Base-by-base conservation (phyloP, 2,113 vertebrate species). In the Myrmophylax atrothorax region DNA sequence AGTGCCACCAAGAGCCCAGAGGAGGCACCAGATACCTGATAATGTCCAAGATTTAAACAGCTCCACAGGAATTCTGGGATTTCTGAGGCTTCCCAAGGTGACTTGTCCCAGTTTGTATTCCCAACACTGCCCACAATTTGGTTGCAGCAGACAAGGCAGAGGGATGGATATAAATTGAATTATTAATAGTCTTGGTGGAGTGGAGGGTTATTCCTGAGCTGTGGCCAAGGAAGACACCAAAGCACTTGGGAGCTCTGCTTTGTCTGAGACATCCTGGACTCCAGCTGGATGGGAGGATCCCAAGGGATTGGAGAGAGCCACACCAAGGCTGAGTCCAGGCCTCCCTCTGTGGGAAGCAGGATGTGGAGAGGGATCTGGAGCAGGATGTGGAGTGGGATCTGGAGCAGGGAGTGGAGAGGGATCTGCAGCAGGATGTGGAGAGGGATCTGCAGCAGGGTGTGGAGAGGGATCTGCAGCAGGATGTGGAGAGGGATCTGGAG, bases 1-100 rank as follows among this genome's bases (percentile, higher is more conserved):
- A 66, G 35, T 33, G 20, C 18, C 58, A 5, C 20, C 12, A 9
- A 49, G 79, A 12, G 4, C 29, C 58, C 16, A 0, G 0, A 20
- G 1, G 46, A 87, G 23, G n/a, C 5, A 9, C 26, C 18, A 3
- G 1, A 1, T 19, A 35, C 12, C 25, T 38, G 37, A 18, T 4
- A 46, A 38, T 0, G 1, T 29, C 50, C 2, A 3, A 28, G 47
- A 49, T 40, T 50, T 47, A 15, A n/a, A 49, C 17, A 67, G 24
- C 15, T 50, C 19, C 2, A 0, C 5, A 5, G 2, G 44, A 47
- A 76, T 72, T 68, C 23, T 2, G 52, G 56, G 42, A 60, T 53
- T 83, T 62, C 56, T 24, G 49, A 77, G n/a, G 7, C 26, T 31
- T 10, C 55, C 16, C 55, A 31, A 28, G n/a, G 46, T n/a, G 49